Percentiles rank a stretch among this genome's conserved stretches.
Evolutionary conservation across 2,113 vertebrate species (phyloP).

Genomic region (Empidonax traillii): DNA sequence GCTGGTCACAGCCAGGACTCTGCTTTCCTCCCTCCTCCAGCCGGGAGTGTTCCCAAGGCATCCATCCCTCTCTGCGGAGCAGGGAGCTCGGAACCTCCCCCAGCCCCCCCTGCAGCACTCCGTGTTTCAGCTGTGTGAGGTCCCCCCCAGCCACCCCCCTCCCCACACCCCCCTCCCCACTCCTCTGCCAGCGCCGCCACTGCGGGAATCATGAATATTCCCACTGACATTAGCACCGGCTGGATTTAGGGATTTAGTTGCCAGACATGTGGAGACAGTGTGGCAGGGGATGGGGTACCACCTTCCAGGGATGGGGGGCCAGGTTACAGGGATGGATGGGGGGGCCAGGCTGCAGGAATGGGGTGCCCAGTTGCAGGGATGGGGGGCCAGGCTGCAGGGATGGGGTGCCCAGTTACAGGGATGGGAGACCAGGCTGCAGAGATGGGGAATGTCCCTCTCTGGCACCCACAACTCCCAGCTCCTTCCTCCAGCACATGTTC

Average conservation of each 20-base stretch:
- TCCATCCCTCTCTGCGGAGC: neutral
- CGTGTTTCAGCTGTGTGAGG: neutral
- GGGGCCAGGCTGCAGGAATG: too few relatives aligned
- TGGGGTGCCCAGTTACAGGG: neutral
- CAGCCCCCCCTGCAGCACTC: fast-evolving
- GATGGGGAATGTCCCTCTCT: neutral
- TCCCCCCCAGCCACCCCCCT: neutral
- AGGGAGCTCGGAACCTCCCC: neutral
- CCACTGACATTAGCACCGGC: constrained; percentile 47
- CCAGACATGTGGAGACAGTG: constrained; percentile 43
- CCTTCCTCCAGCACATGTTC: fast-evolving
- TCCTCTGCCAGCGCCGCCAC: neutral
- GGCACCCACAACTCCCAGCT: neutral
- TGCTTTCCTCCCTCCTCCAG: neutral
- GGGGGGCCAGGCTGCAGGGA: too few relatives aligned
- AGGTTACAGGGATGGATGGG: neutral
- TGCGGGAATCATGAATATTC: constrained; percentile 56
- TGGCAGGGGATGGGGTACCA: neutral
- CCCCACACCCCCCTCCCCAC: neutral
- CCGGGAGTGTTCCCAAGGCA: neutral
- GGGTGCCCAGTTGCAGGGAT: too few relatives aligned
- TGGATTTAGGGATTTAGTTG: constrained; percentile 42
- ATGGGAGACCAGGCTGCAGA: neutral
- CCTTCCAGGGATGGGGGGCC: neutral
- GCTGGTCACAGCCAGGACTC: neutral